phyloP scores from a whole-genome alignment of 2,888 invertebrate genomes.

The Candidula unifasciata region DNA sequence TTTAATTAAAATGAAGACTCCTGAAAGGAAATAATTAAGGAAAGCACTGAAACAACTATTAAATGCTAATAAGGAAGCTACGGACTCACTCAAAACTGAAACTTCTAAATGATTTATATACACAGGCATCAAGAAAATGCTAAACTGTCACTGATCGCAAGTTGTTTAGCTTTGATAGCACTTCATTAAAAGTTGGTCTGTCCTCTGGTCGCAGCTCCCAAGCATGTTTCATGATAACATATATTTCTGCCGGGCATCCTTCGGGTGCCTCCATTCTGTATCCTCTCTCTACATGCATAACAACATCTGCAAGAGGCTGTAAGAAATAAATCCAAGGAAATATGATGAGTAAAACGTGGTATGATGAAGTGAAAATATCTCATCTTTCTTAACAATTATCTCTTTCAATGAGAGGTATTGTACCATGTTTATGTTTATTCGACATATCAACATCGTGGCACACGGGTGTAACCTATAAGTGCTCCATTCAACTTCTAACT shows the following conservation, averaged over 20 bases:
- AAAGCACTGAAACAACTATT: slow-evolving; percentile 14
- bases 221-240: slow-evolving; percentile 96
- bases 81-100: slow-evolving; percentile 19
- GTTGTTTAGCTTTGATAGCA: slow-evolving; percentile 82
- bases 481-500: no score
- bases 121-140: not conserved
- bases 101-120: not conserved
- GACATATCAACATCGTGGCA: no score
- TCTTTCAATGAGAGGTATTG: no score
- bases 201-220: slow-evolving; percentile 94
- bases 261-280: slow-evolving; percentile 99
- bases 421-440: no score
- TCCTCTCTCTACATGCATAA: slow-evolving; percentile 98
- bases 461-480: no score
- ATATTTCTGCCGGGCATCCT: slow-evolving; percentile 96
- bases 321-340: slow-evolving; percentile 47
- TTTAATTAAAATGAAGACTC: not conserved
- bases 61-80: slow-evolving; percentile 9
- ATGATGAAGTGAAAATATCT: no score
- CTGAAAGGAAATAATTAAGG: slow-evolving; percentile 9
- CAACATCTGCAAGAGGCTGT: slow-evolving; percentile 82
- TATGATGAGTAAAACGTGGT: no score
- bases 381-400: no score
- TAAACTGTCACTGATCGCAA: slow-evolving; percentile 68
- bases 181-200: slow-evolving; percentile 91